These are phyloP conservation scores for Lordiphosa mommai DNA, from an alignment of 1,140 invertebrate species.

Conservation along the genomic window DNA sequence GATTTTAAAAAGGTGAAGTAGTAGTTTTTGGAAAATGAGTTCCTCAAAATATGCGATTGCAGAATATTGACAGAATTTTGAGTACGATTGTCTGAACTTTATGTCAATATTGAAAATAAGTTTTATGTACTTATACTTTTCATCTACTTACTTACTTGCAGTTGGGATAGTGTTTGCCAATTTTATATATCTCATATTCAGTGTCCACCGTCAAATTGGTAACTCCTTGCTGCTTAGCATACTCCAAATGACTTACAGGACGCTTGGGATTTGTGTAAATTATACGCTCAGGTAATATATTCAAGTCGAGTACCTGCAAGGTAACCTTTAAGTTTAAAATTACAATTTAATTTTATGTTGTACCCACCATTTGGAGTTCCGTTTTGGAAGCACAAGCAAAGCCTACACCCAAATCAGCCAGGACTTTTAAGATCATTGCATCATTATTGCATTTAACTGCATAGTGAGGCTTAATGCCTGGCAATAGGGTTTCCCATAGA, in stretches of 20 bases:
- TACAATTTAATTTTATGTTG: neutral
- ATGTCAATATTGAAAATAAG: too few relatives aligned
- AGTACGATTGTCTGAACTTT: too few relatives aligned
- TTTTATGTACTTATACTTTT: too few relatives aligned
- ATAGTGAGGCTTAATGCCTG: slow-evolving; percentile 95
- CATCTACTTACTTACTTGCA: slow-evolving; percentile 87
- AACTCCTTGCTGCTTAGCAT: slow-evolving; percentile 89
- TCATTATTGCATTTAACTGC: slow-evolving; percentile 99
- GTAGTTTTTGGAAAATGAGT: too few relatives aligned
- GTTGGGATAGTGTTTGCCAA: slow-evolving; percentile 89
- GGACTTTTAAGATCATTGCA: slow-evolving; percentile 88
- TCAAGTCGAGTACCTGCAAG: slow-evolving; percentile 83
- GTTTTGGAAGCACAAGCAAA: slow-evolving; percentile 98
- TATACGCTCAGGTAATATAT: slow-evolving; percentile 90
- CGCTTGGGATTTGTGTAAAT: slow-evolving; percentile 99
- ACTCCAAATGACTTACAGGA: slow-evolving; percentile 92
- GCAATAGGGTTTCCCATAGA: slow-evolving; percentile 91
- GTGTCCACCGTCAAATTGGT: slow-evolving; percentile 97
- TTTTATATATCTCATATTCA: slow-evolving; percentile 95
- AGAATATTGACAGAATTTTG: too few relatives aligned
- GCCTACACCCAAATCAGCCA: slow-evolving; percentile 91
- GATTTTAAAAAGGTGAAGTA: too few relatives aligned
- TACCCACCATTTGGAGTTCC: slow-evolving; percentile 86
- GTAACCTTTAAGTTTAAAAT: neutral
- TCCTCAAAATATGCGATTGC: too few relatives aligned